phyloP scores from a whole-genome alignment of 1,140 invertebrate species.

The Lethrus apterus region DNA sequence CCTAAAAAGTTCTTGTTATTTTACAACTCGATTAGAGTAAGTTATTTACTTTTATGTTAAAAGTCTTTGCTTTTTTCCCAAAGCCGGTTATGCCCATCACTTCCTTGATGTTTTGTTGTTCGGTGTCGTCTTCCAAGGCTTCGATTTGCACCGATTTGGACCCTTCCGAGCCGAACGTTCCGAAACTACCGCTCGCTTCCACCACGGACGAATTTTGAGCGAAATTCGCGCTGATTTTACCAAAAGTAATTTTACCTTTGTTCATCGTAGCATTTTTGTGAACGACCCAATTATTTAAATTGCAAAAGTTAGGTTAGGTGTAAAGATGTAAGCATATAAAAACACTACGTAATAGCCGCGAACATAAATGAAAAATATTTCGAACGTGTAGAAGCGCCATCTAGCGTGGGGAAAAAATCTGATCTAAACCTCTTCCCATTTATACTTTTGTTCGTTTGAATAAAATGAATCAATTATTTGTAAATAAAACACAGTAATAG shows the following conservation, averaged over 20 bases:
- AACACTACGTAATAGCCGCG: no score
- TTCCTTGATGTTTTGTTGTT: slow-evolving; percentile 56
- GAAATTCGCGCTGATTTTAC: slow-evolving; percentile 50
- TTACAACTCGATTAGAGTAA: neutral
- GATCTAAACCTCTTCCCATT: no score
- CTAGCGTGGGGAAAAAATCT: no score
- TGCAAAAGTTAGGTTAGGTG: no score
- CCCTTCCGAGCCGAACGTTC: slow-evolving; percentile 26
- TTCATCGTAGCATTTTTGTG: slow-evolving; percentile 28
- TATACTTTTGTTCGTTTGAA: no score
- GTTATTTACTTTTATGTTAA: slow-evolving; percentile 55
- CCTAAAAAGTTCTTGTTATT: slow-evolving; percentile 26
- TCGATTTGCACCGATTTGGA: slow-evolving; percentile 46
- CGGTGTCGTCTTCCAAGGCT: slow-evolving; percentile 60
- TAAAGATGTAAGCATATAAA: no score
- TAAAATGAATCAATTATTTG: no score
- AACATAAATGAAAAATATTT: no score
- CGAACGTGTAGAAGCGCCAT: no score
- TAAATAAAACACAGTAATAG: no score
- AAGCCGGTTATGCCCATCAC: slow-evolving; percentile 71
- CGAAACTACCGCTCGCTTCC: slow-evolving; percentile 22
- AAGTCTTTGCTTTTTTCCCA: slow-evolving; percentile 70
- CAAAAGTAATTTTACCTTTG: slow-evolving; percentile 48
- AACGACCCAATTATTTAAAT: no score
- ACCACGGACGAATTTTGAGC: slow-evolving; percentile 30